Evolutionary conservation across 2,113 vertebrate species (phyloP), one percentile per base, ranked within the genome.

Genomic region (Haplotaxodon microlepis): DNA sequence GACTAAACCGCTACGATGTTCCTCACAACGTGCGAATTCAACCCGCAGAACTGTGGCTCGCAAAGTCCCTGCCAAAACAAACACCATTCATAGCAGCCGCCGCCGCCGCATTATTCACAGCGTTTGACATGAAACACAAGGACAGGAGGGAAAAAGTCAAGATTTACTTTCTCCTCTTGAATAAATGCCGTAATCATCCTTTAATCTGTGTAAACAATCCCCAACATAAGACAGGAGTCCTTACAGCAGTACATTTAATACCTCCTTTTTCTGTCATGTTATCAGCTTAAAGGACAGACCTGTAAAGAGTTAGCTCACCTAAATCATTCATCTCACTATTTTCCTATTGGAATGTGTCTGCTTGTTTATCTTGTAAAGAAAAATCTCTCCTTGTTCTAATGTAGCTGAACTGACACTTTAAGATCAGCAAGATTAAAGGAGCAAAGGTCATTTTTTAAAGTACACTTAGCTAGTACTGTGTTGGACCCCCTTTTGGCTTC

Each of bases 1-100:
- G 91, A 87, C 87, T 84, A 86, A 93, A 90, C 51, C 42, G 83
- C 89, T 90, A 94, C 90, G 51, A 89, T 87, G 94, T 90, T 90
- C 90, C 69, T 66, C 81, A n/a, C 89, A 78, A 88, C 10, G 81
- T 87, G 89, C 57, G 92, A 90, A 81, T 90, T 71, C 79, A 73
- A 86, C 85, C 86, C 13, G 83, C 76, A 59, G 76, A 84, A 87
- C 83, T 84, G 83, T 24, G 31, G 88, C 90, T 89, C 51, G 80
- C 89, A 3, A 34, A 21, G 86, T 66, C 87, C 38, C 71, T 87
- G 90, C 90, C 92, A 93, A 91, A 88, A 83, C 86, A 89, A 91
- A 88, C 90, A 73, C 36, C 87, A 57, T 47, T 89, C 89, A 82
- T 19, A 82, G 89, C 54, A 31, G 42, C 71, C 69, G 21, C 66